Evolutionary conservation across 2,797 vertebrate genomes (phyloP).

Genomic region (Yasuhikotakia modesta): DNA sequence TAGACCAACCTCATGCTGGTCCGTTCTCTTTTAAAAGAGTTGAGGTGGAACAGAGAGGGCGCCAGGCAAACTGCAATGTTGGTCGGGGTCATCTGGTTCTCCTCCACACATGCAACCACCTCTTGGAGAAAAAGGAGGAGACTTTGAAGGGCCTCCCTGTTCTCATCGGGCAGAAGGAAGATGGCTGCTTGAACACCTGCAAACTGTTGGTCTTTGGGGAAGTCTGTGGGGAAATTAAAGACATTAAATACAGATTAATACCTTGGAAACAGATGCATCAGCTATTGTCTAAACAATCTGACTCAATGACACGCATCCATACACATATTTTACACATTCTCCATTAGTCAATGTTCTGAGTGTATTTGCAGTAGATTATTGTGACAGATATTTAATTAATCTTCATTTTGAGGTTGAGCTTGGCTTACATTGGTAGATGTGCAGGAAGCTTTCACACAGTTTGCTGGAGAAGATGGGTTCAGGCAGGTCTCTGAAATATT

Average conservation of each 20-base stretch:
- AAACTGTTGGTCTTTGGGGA: constrained; percentile 86
- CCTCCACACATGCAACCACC: constrained; percentile 80
- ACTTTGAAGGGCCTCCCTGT: constrained; percentile 82
- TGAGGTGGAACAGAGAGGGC: constrained; percentile 88
- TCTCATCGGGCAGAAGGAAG: constrained; percentile 86
- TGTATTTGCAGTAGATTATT: not conserved
- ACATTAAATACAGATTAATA: not conserved
- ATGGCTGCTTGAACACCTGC: constrained; percentile 83
- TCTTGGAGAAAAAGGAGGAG: constrained; percentile 84
- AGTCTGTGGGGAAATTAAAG: constrained; percentile 68
- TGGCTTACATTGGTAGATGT: constrained; percentile 88
- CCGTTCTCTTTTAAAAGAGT: constrained; percentile 77
- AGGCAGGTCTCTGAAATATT: constrained; percentile 88
- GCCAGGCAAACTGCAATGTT: constrained; percentile 89
- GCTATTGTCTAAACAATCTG: not conserved
- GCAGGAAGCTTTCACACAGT: constrained; percentile 86
- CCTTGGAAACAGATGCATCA: not conserved
- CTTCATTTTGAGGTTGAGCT: not conserved
- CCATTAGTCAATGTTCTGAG: too few relatives aligned
- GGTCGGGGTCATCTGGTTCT: constrained; percentile 90
- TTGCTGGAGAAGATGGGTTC: constrained; percentile 85
- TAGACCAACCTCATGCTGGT: constrained; percentile 72
- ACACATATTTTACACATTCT: not conserved
- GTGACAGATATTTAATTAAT: not conserved
- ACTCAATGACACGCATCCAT: not conserved